Percentiles rank a stretch among this genome's conserved stretches.
phyloP scores from a whole-genome alignment of 64 coral and sea anemone species.

The Cladopsammia gracilis region DNA sequence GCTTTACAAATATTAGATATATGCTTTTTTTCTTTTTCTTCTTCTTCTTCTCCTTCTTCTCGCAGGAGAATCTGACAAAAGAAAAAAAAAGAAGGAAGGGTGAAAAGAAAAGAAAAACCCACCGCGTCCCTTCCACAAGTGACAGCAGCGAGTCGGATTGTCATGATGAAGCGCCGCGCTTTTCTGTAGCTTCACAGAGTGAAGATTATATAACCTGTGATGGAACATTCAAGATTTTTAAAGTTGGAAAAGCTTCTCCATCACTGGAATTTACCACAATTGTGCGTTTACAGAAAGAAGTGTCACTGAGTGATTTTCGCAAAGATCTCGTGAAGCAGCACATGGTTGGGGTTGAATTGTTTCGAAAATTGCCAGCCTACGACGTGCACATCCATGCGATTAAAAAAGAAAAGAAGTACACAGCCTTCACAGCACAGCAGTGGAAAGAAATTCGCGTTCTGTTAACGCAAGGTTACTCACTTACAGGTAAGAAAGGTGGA shows the following conservation, averaged over 20 bases:
- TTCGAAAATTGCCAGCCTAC: background rate
- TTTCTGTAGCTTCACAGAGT: too few relatives aligned
- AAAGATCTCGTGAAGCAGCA: background rate
- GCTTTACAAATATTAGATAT: too few relatives aligned
- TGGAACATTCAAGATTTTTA: constrained; percentile 3
- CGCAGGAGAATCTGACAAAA: too few relatives aligned
- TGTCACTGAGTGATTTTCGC: background rate
- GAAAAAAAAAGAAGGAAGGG: too few relatives aligned
- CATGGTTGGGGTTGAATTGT: background rate
- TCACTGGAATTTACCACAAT: background rate
- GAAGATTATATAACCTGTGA: too few relatives aligned
- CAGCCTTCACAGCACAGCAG: background rate
- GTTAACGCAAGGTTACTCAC: background rate
- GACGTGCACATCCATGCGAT: background rate
- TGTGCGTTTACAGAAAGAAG: background rate
- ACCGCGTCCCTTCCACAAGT: too few relatives aligned
- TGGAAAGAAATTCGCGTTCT: background rate
- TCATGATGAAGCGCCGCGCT: too few relatives aligned
- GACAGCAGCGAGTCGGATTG: too few relatives aligned
- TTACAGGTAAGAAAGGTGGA: background rate
- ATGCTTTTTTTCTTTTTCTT: too few relatives aligned
- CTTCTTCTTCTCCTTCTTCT: too few relatives aligned
- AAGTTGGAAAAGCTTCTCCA: background rate
- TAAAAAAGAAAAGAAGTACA: background rate
- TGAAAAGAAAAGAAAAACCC: too few relatives aligned